phyloP scores from a whole-genome alignment of 2,113 vertebrate genomes.

The Hucho hucho region DNA sequence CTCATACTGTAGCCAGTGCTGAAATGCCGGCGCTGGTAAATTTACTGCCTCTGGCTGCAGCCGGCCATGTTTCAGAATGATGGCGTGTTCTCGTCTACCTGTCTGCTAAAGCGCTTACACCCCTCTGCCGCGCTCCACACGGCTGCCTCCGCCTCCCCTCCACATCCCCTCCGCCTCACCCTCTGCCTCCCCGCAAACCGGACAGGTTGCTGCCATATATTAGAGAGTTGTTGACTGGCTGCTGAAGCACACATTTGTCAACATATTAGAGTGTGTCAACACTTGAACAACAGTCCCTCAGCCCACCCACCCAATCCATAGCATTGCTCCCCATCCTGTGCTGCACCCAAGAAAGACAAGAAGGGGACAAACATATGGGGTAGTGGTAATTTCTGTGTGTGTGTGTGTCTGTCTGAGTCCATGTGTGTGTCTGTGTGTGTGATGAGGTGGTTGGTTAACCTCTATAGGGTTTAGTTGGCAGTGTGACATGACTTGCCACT shows the following conservation, averaged over 20 bases:
- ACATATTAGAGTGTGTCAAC: conserved; percentile 73
- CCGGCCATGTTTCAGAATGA: conserved; percentile 63
- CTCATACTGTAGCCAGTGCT: conserved; percentile 49
- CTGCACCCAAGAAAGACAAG: conserved; percentile 28
- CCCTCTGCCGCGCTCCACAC: conserved; percentile 31
- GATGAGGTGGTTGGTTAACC: neutral
- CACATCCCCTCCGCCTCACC: neutral
- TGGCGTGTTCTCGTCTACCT: conserved; percentile 58
- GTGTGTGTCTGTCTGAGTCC: neutral
- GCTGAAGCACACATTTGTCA: conserved; percentile 71
- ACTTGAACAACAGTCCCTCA: conserved; percentile 55
- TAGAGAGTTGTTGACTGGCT: conserved; percentile 72
- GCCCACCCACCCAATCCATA: conserved; percentile 49
- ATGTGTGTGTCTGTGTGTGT: conserved; percentile 2
- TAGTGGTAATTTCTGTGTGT: neutral
- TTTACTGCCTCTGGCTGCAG: conserved; percentile 64
- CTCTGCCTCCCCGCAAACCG: conserved; percentile 28
- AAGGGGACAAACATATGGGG: conserved; percentile 11
- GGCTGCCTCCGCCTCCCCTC: conserved; percentile 33
- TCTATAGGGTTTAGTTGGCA: too few relatives aligned
- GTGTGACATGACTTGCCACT: neutral
- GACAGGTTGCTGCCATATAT: conserved; percentile 63
- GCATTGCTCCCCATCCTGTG: conserved; percentile 13
- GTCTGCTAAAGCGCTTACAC: conserved; percentile 65
- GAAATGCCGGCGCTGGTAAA: conserved; percentile 55